These are phyloP conservation scores for Alentia gelatinosa DNA, from an alignment of 2,888 invertebrate species.

Conservation along the genomic window DNA sequence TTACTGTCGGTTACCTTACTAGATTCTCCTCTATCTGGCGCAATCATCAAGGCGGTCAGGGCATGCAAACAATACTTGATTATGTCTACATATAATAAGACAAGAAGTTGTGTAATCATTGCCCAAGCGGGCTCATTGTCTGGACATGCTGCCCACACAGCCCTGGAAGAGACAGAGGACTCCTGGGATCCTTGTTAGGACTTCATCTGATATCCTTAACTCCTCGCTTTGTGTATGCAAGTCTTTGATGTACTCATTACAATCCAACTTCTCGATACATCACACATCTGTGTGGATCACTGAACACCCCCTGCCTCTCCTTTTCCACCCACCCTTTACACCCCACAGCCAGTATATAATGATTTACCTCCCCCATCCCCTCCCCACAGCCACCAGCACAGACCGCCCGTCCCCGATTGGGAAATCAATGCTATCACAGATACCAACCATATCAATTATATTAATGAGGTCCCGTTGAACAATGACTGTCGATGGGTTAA, in stretches of 20 bases:
- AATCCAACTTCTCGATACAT: not conserved
- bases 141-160: no score
- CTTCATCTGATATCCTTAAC: not conserved
- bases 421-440: not conserved
- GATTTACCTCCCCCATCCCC: no score
- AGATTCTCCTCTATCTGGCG: no score
- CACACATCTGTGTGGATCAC: not conserved
- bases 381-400: no score
- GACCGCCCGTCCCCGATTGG: not conserved
- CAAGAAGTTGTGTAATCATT: no score
- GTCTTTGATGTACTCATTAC: not conserved
- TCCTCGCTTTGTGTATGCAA: not conserved
- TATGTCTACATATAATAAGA: no score
- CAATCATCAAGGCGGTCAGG: no score
- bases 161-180: not conserved
- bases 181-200: not conserved
- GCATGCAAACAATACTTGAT: no score
- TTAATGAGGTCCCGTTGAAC: not conserved
- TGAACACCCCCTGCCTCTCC: not conserved
- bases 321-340: not conserved
- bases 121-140: no score
- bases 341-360: not conserved
- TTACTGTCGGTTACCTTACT: no score
- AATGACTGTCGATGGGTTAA: not conserved
- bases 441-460: not conserved